Evolutionary conservation across 1,140 invertebrate genomes (phyloP), one percentile per base, ranked within the genome.

Genomic region (Sesamia nonagrioides): DNA sequence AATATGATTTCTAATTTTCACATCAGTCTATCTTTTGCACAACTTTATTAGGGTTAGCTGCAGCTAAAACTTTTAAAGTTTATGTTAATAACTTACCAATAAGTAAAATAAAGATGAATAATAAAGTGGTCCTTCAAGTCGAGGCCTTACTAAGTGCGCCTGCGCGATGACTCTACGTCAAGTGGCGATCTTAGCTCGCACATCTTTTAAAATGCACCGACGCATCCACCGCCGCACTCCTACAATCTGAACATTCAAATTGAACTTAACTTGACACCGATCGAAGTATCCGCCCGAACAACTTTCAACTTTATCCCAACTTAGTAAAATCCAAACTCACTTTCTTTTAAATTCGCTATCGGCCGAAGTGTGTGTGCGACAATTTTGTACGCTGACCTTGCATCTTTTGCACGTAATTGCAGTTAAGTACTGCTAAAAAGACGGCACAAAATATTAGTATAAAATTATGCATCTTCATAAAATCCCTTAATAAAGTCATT

Each of bases 191-290:
- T 90, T 88, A 84, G 82, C 80, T 84, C 78, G 68, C 82, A 82
- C 88, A 89, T 91, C 88, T 88, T 88, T 88, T 88, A 88, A 87
- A 89, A 88, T 88, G 87, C 88, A 90, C 87, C 84, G 40, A 63
- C 58, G 63, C 58, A n/a, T 69, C 66, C 42, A 48, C 42, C 66
- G 42, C 40, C 58, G 56, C 37, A 27, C 58, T 50, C 40, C 13
- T 50, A 61, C 58, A 75, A 75, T 75, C 60, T 77, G 79, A 58
- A 76, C 73, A 78, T 74, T 63, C 76, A 79, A 79, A 75, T 74
- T 50, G 56, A 75, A 72, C 72, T 69, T 71, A 78, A 74, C 68
- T 63, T 61, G 73, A 75, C 73, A 48, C 58, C 71, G 71, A 73
- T 73, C 52, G 71, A 73, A 73, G 50, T n/a, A 18, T 8, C 17